These are phyloP conservation scores for Verasper variegatus DNA, from an alignment of 2,113 vertebrate species.

Conservation along the genomic window DNA sequence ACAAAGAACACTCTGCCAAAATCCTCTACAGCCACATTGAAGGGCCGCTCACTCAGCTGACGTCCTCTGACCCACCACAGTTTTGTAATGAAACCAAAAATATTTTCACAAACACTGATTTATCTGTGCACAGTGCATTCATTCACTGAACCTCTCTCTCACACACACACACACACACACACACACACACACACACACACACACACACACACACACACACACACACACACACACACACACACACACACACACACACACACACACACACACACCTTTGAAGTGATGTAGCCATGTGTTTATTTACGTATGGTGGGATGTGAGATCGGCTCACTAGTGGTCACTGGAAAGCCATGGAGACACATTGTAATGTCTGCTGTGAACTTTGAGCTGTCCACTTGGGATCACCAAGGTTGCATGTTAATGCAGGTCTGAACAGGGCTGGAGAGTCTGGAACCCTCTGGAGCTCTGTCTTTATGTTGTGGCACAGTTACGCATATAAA, in stretches of 20 bases:
- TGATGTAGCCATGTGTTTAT: too few species aligned
- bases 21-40: neutral
- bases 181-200: neutral
- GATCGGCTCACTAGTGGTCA: too few species aligned
- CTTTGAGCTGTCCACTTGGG: neutral
- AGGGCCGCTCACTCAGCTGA: neutral
- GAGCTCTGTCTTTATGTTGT: neutral
- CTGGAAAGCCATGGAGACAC: neutral
- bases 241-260: too few species aligned
- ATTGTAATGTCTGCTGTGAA: neutral
- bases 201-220: too few species aligned
- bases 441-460: neutral
- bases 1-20: too few species aligned
- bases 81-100: too few species aligned
- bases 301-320: too few species aligned
- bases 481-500: slow-evolving; percentile 2
- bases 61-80: too few species aligned
- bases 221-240: too few species aligned
- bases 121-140: neutral
- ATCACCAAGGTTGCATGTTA: neutral
- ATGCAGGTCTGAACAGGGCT: neutral
- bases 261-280: neutral
- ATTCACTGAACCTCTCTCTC: too few species aligned
- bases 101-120: neutral
- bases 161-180: neutral